phyloP scores from a whole-genome alignment of 2,113 vertebrate genomes.

The Elgaria multicarinata region DNA sequence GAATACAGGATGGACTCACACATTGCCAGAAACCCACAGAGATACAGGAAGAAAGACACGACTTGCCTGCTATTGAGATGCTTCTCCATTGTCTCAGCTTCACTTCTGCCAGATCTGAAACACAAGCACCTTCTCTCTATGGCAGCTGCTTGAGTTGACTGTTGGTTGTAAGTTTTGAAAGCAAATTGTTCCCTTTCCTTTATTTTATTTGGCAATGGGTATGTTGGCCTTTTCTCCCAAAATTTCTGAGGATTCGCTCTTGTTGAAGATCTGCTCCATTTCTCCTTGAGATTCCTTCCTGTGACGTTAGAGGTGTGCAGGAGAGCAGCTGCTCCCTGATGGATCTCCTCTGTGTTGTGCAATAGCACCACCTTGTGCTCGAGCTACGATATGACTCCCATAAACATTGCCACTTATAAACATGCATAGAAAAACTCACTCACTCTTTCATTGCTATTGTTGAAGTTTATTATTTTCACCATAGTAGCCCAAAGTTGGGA shows the following conservation, averaged over 20 bases:
- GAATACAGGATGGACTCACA: constrained; percentile 79
- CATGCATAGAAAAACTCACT: background rate
- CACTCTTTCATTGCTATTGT: background rate
- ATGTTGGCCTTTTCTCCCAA: no score
- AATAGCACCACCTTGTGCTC: background rate
- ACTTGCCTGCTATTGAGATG: constrained; percentile 55
- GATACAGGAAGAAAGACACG: constrained; percentile 35
- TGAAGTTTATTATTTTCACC: no score
- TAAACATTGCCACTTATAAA: no score
- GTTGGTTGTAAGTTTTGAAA: constrained; percentile 51
- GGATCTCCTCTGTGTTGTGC: background rate
- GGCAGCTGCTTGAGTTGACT: background rate
- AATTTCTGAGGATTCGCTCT: background rate
- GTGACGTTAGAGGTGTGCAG: background rate
- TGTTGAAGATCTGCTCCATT: background rate
- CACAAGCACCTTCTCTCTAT: background rate
- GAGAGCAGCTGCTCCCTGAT: no score
- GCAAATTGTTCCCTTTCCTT: constrained; percentile 37
- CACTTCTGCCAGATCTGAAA: background rate
- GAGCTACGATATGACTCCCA: background rate
- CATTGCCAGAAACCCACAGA: constrained; percentile 10
- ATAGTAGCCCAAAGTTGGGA: no score
- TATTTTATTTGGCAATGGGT: background rate
- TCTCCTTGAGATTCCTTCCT: background rate
- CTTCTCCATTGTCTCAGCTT: background rate